A percentile compares a stretch with the other conserved stretches of the same genome.
phyloP scores from a whole-genome alignment of 2,113 vertebrate species.

The Thamnophis sirtalis region DNA sequence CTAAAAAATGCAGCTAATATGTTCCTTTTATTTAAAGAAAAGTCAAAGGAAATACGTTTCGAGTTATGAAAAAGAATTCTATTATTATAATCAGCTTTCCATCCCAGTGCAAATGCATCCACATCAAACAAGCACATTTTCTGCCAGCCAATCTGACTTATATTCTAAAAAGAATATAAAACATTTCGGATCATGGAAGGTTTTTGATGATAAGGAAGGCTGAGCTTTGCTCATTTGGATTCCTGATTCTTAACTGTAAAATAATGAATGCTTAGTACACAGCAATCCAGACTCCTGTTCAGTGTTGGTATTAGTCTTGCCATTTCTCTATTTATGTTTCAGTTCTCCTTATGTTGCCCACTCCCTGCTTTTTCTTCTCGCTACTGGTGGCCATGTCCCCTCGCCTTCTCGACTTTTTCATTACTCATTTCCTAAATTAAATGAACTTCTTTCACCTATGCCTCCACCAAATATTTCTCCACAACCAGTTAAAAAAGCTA shows the following conservation, averaged over 20 bases:
- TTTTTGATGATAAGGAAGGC: not conserved
- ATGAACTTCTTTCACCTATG: not conserved
- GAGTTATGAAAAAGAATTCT: not conserved
- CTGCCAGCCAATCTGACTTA: slow-evolving; percentile 2
- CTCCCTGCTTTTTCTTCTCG: not conserved
- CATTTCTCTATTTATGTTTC: not conserved
- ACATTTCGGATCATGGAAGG: not conserved
- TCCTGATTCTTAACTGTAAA: not conserved
- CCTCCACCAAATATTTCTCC: not conserved
- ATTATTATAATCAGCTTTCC: not conserved
- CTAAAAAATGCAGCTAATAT: not conserved
- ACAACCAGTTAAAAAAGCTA: not conserved
- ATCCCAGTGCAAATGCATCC: not conserved
- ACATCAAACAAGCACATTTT: slow-evolving; percentile 2
- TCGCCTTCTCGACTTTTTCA: not conserved
- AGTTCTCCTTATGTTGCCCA: no score
- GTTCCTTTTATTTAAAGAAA: not conserved
- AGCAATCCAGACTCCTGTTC: not conserved
- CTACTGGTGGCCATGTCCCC: not conserved
- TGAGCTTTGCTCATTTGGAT: fast-evolving
- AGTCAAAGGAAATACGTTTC: not conserved
- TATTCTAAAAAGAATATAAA: slow-evolving; percentile 1
- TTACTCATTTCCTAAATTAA: not conserved
- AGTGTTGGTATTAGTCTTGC: not conserved
- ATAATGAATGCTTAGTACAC: not conserved